phyloP scores from a whole-genome alignment of 2,888 invertebrate species.

The Drosophila austrosaltans region DNA sequence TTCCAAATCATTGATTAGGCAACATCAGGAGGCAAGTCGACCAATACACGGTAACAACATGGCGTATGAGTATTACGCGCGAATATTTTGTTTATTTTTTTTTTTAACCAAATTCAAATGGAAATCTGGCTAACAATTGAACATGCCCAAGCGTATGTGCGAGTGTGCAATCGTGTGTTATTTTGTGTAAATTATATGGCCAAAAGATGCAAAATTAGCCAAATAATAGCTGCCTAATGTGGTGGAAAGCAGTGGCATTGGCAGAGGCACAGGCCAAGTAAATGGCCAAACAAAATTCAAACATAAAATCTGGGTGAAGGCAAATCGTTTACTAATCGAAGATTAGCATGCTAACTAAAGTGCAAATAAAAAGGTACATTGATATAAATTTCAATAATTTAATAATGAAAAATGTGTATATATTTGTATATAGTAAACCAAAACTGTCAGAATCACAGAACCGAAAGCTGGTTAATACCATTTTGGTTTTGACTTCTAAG shows the following conservation, averaged over 20 bases:
- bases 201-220: slow-evolving; percentile 78
- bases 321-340: slow-evolving; percentile 47
- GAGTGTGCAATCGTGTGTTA: slow-evolving; percentile 75
- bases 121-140: slow-evolving; percentile 59
- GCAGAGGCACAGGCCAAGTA: slow-evolving; percentile 47
- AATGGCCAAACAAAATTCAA: slow-evolving; percentile 69
- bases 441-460: background rate
- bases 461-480: slow-evolving; percentile 29
- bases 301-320: slow-evolving; percentile 59
- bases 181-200: slow-evolving; percentile 78
- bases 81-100: slow-evolving; percentile 42
- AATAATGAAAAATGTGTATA: background rate
- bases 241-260: slow-evolving; percentile 59
- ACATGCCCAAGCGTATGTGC: slow-evolving; percentile 26
- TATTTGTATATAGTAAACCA: background rate
- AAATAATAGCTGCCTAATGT: slow-evolving; percentile 77
- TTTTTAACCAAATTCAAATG: slow-evolving; percentile 29
- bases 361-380: background rate
- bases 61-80: slow-evolving; percentile 71
- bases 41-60: slow-evolving; percentile 35
- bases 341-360: slow-evolving; percentile 24
- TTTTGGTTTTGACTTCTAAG: slow-evolving; percentile 28
- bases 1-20: slow-evolving; percentile 76
- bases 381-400: slow-evolving; percentile 2
- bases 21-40: slow-evolving; percentile 14